Evolutionary conservation across 2,797 vertebrate genomes (phyloP), one percentile per base, ranked within the genome.

Genomic region (Oceanodroma leucorhoa): DNA sequence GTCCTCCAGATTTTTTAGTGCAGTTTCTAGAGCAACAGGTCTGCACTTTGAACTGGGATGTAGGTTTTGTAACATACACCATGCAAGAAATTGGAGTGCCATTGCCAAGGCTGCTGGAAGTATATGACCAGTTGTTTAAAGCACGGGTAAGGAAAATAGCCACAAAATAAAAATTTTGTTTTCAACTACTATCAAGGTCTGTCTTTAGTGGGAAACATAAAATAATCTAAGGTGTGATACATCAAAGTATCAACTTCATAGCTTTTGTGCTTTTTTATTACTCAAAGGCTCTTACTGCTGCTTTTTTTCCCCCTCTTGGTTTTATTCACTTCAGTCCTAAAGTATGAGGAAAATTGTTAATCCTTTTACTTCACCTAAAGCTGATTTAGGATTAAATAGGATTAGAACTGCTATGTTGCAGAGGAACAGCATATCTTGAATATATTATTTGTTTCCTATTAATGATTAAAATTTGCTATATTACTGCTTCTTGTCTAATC

Each of bases 121-220:
- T 99, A 18, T 99, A 99, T 22, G 99, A 99, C 94, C 99, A 99
- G 17, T 98, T 99, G 83, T 99, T 99, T 96, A 99, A 99, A 98
- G 98, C 98, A 51, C 98, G 99, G 98, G 99, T 99, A 99, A 90
- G 93, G 57, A 93, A 92, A 95, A 84, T 17, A 43, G 23, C n/a
- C 14, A 71, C 10, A 62, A 81, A 65, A 69, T 51, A 58, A 65
- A 62, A 60, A 50, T 34, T 13, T 30, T 66, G 7, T 38, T 70
- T 90, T 83, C 30, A 78, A 0, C 18, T 34, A 2, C 20, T 79
- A 11, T 60, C 40, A 57, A 54, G 26, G 5, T 93, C 15, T 76
- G 8, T 50, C 26, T 80, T 67, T 72, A 54, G 53, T 19, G 1
- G 53, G 53, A 32, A 54, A 32, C 11, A 54, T 32, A 54, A 54